Evolutionary conservation across 2,797 vertebrate species (phyloP).

Genomic region (Pogonophryne albipinna): DNA sequence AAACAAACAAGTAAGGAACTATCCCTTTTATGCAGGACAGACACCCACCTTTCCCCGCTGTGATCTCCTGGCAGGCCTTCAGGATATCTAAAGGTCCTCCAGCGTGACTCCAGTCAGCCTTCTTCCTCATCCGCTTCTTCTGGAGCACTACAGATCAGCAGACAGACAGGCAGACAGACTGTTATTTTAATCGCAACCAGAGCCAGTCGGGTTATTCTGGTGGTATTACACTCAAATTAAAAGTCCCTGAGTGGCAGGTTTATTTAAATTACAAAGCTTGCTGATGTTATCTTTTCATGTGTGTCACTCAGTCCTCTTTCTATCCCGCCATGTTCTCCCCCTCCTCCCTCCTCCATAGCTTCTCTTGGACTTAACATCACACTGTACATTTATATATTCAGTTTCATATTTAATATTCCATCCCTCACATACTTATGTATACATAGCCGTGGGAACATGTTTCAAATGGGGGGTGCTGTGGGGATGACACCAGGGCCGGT

Average conservation of each 20-base stretch:
- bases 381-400: no score
- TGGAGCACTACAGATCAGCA: conserved; percentile 85
- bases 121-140: conserved; percentile 88
- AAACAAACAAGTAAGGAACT: no score
- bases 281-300: conserved; percentile 7
- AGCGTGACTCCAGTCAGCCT: conserved; percentile 85
- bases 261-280: conserved; percentile 13
- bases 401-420: no score
- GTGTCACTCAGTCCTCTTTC: neutral
- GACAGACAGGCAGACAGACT: conserved; percentile 12
- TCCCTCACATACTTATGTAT: no score
- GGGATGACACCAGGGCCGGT: no score
- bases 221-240: conserved; percentile 4
- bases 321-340: neutral
- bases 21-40: neutral
- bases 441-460: no score
- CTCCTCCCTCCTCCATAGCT: neutral
- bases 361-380: no score
- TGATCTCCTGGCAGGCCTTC: conserved; percentile 90
- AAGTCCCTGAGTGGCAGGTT: neutral
- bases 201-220: conserved; percentile 15
- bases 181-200: conserved; percentile 16
- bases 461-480: no score
- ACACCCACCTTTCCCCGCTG: conserved; percentile 87
- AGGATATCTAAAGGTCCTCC: conserved; percentile 90